A percentile compares a stretch with the other conserved stretches of the same genome.
Evolutionary conservation across 2,113 vertebrate genomes (phyloP).

Genomic region (Anolis carolinensis): DNA sequence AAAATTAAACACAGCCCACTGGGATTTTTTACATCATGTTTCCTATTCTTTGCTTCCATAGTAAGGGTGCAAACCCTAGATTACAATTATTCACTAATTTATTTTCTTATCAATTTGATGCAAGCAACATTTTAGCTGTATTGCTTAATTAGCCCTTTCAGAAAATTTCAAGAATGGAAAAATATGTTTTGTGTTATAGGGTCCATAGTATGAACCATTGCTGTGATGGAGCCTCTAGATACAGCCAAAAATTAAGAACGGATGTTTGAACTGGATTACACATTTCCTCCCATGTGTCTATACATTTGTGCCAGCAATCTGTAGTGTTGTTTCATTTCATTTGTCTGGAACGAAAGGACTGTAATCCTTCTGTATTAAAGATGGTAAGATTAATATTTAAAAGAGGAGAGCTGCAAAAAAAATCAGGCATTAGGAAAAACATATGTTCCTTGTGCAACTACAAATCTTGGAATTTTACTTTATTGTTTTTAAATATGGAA

Average conservation of each 20-base stretch:
- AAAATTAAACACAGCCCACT: not conserved
- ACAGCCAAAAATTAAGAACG: conserved; percentile 33
- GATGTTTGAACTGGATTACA: conserved; percentile 24
- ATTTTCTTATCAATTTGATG: conserved; percentile 10
- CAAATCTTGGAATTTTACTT: conserved; percentile 5
- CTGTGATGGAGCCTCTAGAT: conserved; percentile 38
- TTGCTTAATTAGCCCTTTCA: conserved; percentile 15
- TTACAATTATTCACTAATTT: not conserved
- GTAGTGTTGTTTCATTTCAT: conserved; percentile 27
- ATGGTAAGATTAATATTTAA: conserved; percentile 32
- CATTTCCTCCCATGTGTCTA: conserved; percentile 26
- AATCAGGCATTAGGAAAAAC: conserved; percentile 16
- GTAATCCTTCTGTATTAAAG: conserved; percentile 28
- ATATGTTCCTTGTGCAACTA: conserved; percentile 18
- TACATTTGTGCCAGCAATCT: conserved; percentile 22
- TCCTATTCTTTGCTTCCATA: not conserved
- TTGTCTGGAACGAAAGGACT: not conserved
- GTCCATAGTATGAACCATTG: conserved; percentile 5
- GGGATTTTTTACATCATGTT: not conserved
- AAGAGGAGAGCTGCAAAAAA: conserved; percentile 3
- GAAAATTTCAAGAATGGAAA: not conserved
- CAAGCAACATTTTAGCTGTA: conserved; percentile 20
- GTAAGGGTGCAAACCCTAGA: not conserved
- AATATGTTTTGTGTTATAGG: conserved; percentile 25
- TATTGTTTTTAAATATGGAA: conserved; percentile 12